Evolutionary conservation across 1,140 invertebrate species (phyloP), one percentile per base, ranked within the genome.

Genomic region (Carposina sasakii): DNA sequence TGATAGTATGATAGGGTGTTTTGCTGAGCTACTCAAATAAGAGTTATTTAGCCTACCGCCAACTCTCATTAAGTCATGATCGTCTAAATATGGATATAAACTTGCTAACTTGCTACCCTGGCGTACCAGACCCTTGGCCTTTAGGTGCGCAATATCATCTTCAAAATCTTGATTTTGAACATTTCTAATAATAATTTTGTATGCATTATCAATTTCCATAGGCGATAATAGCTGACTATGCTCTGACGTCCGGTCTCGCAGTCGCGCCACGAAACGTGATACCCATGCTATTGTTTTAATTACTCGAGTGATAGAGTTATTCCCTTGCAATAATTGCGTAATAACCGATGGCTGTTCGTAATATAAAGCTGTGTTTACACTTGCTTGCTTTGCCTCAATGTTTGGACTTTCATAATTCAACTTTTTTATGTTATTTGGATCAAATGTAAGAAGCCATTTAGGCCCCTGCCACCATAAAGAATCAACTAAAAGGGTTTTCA

Each of bases 51-150:
- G 33, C 50, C 83, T 41, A 1, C 78, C 71, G 5, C 73, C 74
- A 6, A 83, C 74, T 22, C 77, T 49, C 15, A 85, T 22, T 26
- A 79, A 6, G 5, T 60, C 64, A 6, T 60, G 8, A 5, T 67
- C 12, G 43, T 81, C 76, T 4, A 86, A 9, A 50, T 76, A 81
- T n/a, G 75, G 76, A 40, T 58, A 56, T 19, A 84, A 55, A 15
- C 23, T 44, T n/a, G 19, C 20, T 8, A 51, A n/a, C 9, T 40
- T 51, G 22, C 53, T 56, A 34, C 45, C 55, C 23, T 13, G 23
- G 21, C 39, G 8, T 42, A 52, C 34, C 17, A 12, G 12, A 12
- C 13, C n/a, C 4, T 41, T 41, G 10, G 21, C 24, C 12, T 12
- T 1, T n/a, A 41, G 20, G 2, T 16, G 39, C 30, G 41, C n/a